Evolutionary conservation across 2,888 invertebrate genomes (phyloP), one percentile per base, ranked within the genome.

Genomic region (Acheta domesticus): DNA sequence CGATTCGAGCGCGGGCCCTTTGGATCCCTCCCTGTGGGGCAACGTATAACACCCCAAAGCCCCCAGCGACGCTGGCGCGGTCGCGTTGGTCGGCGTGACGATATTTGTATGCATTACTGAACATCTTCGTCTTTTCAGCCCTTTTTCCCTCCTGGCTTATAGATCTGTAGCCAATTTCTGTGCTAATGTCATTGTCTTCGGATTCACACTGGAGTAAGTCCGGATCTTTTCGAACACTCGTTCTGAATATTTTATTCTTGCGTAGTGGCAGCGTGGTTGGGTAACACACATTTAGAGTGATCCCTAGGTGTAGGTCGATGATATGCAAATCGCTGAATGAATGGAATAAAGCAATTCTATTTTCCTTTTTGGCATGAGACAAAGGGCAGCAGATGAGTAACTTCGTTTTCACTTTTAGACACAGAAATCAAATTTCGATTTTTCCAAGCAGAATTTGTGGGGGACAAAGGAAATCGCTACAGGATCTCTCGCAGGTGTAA

Each of bases 101-200:
- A n/a, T 62, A 62, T 62, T 62, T 62, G 62, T 62, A 62, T 62
- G 62, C 62, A 62, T 62, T 62, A 62, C 62, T 62, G 62, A 62
- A 62, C 62, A 62, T n/a, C 16, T 62, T n/a, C 62, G 62, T 62
- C 62, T 62, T 62, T 62, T 62, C 62, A 19, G 4, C 62, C n/a
- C n/a, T n/a, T 62, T n/a, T n/a, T 62, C 16, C 62, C n/a, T 62
- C 16, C 62, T 62, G 16, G 62, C 62, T 62, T 62, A 62, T n/a
- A 62, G 62, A 62, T 62, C 62, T 62, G 62, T 62, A 62, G 62
- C 62, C 62, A 62, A 62, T 62, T 62, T 62, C 62, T 62, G 62
- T 62, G 62, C 62, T 62, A 62, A 62, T 62, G 62, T 62, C 62
- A 62, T 62, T 62, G 62, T 62, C 62, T 62, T 62, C 62, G 62